Evolutionary conservation across 2,797 vertebrate genomes (phyloP), one percentile per base, ranked within the genome.

Genomic region (Acanthurus tractus): DNA sequence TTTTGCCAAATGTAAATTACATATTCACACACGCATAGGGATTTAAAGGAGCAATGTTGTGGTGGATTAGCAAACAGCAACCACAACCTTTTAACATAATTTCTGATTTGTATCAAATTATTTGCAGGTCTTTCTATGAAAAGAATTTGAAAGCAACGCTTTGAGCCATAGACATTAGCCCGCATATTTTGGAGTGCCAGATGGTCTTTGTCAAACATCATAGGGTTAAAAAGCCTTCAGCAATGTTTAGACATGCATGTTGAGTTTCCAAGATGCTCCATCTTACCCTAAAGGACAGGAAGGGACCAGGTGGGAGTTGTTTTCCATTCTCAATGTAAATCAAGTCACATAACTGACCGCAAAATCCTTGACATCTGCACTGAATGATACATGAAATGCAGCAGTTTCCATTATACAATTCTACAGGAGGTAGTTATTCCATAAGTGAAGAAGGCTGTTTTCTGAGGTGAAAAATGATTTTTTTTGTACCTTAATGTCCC

Each of bases 171-270:
- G 56, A 34, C 29, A 34, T 34, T 34, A 34, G 6, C 29, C 42
- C 45, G 75, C 36, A 12, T 29, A 0, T 5, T 34, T 57, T 52
- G 22, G 36, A 12, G 4, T 18, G 29, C 54, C 89, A 87, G 80
- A 76, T 84, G 74, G 73, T 81, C 29, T 81, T 29, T 73, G 82
- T 90, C 79, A 88, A 75, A 72, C 40, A 22, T 34, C 52, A 23
- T 63, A 18, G 55, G 17, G 56, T 65, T 72, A 70, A 8, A 64
- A 65, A 73, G 54, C 63, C 46, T 48, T 70, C 54, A 18, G 71
- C 38, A 54, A 18, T 85, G 79, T 87, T 83, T 82, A 63, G 74
- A 89, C 81, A 70, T 85, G 65, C 74, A 74, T 67, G 74, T 70
- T 70, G 63, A 63, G 57, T 79, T 69, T 81, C 57, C 64, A 74